A percentile compares a stretch with the other conserved stretches of the same genome.
These are phyloP conservation scores for Leptopilina clavipes DNA, from an alignment of 1,140 invertebrate genomes.

Conservation along the genomic window DNA sequence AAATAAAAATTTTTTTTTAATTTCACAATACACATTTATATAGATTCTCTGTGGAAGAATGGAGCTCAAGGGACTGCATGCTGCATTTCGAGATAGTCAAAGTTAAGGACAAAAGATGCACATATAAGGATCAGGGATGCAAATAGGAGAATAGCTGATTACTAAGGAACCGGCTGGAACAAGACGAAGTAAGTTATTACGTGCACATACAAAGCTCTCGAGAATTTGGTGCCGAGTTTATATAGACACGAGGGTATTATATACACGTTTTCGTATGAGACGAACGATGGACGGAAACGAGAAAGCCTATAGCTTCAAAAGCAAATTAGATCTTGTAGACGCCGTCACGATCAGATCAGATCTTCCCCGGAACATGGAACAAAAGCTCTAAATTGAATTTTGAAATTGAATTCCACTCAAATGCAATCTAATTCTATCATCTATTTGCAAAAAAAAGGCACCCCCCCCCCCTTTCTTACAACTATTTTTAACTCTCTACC, in stretches of 20 bases:
- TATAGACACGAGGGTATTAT: neutral
- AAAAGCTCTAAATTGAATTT: conserved; percentile 47
- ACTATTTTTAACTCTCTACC: too few species aligned
- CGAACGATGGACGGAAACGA: conserved; percentile 36
- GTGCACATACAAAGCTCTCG: conserved; percentile 7
- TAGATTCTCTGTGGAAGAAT: neutral
- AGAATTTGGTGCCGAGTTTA: neutral
- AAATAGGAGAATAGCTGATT: conserved; percentile 22
- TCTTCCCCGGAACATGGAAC: conserved; percentile 41
- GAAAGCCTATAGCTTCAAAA: conserved; percentile 48
- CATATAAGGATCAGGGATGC: conserved; percentile 23
- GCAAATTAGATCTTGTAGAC: conserved; percentile 61
- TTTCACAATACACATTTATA: neutral
- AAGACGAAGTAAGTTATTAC: conserved; percentile 30
- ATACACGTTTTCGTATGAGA: neutral
- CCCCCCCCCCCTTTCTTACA: neutral
- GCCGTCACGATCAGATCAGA: conserved; percentile 53
- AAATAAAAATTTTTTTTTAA: too few species aligned
- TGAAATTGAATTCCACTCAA: conserved; percentile 55
- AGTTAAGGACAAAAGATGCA: conserved; percentile 23
- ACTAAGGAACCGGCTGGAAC: neutral
- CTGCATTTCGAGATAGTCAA: conserved; percentile 8
- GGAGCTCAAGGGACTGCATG: neutral
- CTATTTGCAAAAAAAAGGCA: neutral
- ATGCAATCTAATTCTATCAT: conserved; percentile 56